Evolutionary conservation across 2,797 vertebrate genomes (phyloP).

Genomic region (Menidia menidia): DNA sequence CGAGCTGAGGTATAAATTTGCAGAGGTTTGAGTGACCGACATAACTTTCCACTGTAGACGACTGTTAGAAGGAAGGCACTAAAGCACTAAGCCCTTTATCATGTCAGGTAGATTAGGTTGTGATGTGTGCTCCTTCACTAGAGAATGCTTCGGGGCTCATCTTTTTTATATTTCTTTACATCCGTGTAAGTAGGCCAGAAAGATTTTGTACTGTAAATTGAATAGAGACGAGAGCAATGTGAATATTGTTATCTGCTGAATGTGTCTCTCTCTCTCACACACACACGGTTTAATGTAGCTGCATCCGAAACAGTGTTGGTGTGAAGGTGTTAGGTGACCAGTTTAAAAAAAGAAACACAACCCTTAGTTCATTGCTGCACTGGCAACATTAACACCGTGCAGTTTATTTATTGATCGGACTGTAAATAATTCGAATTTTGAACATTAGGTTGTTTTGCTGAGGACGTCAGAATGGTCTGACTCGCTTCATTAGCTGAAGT

Average conservation of each 20-base stretch:
- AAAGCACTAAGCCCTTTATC: slow-evolving; percentile 66
- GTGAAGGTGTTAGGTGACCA: slow-evolving; percentile 39
- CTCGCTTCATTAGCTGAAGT: slow-evolving; percentile 9
- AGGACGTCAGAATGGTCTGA: too few relatives aligned
- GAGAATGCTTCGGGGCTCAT: slow-evolving; percentile 44
- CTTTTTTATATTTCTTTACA: slow-evolving; percentile 57
- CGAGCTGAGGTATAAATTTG: slow-evolving; percentile 13
- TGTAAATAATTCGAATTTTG: too few relatives aligned
- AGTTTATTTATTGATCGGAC: slow-evolving; percentile 17
- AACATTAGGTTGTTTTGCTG: too few relatives aligned
- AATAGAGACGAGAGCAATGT: slow-evolving; percentile 31
- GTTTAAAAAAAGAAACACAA: slow-evolving; percentile 41
- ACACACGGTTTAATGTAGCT: slow-evolving; percentile 23
- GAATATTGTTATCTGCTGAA: slow-evolving; percentile 52
- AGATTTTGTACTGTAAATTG: slow-evolving; percentile 65
- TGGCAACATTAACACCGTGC: background rate
- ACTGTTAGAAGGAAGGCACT: slow-evolving; percentile 67
- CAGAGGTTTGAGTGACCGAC: background rate
- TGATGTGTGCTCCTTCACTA: slow-evolving; percentile 43
- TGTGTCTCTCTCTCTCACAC: slow-evolving; percentile 40
- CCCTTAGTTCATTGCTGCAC: slow-evolving; percentile 23
- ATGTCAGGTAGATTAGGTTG: slow-evolving; percentile 43
- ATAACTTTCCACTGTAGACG: slow-evolving; percentile 31
- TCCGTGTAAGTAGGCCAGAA: slow-evolving; percentile 41
- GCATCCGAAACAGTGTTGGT: slow-evolving; percentile 37